Conservation (phyloP, 2,888 invertebrate species). For the Cryptocheilus praepositus region DNA sequence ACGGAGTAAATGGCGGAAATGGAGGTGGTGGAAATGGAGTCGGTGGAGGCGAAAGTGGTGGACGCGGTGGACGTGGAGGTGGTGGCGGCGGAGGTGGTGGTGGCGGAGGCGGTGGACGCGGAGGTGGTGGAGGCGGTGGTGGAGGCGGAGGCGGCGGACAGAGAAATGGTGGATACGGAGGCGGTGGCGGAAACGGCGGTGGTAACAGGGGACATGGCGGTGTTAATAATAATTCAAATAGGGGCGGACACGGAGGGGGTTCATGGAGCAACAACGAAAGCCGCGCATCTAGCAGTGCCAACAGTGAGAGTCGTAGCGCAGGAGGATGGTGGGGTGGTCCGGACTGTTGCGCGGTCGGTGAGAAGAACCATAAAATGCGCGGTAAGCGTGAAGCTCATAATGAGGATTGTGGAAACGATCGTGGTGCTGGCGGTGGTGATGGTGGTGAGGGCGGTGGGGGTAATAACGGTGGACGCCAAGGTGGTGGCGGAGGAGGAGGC, state of each 20-base stretch:
- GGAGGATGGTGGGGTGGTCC: too few relatives aligned
- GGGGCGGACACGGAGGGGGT: too few relatives aligned
- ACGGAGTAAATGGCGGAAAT: not conserved
- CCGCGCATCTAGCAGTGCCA: too few relatives aligned
- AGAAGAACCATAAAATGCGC: too few relatives aligned
- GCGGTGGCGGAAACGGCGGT: not conserved
- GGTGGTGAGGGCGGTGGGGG: not conserved
- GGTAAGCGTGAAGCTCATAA: too few relatives aligned
- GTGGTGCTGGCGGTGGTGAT: not conserved
- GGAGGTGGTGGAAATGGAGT: not conserved
- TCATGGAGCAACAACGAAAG: too few relatives aligned
- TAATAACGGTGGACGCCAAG: too few relatives aligned
- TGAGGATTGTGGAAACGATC: too few relatives aligned
- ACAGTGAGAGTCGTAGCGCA: too few relatives aligned
- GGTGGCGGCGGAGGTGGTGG: not conserved
- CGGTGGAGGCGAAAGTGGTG: not conserved
- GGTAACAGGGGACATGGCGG: not conserved
- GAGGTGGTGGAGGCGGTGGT: slow-evolving; percentile 4
- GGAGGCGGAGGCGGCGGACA: not conserved
- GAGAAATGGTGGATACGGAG: not conserved
- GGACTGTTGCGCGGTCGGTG: too few relatives aligned
- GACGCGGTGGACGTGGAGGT: not conserved
- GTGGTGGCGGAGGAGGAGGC: too few relatives aligned
- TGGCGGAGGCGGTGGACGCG: not conserved
- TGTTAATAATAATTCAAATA: not conserved